Evolutionary conservation across 2,113 vertebrate species (phyloP).

Genomic region (Rhynchomys soricoides): DNA sequence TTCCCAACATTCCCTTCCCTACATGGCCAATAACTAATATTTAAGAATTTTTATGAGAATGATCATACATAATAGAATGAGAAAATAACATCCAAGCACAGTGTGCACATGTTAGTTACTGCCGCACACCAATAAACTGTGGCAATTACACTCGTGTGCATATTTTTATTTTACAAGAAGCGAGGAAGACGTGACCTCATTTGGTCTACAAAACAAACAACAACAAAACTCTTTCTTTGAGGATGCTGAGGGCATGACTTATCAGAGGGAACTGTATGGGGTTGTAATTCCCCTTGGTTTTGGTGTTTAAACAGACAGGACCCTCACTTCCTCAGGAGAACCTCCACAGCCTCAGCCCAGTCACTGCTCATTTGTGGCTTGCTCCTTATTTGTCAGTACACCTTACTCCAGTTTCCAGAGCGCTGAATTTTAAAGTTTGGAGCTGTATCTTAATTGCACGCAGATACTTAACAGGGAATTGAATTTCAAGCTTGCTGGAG

Average conservation of each 20-base stretch:
- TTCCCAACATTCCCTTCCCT: conserved; percentile 4
- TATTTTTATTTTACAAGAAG: conserved; percentile 33
- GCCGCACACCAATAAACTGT: not conserved
- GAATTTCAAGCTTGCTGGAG: not conserved
- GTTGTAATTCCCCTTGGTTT: not conserved
- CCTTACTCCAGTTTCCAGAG: not conserved
- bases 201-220: not conserved
- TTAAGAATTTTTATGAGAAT: conserved; percentile 24
- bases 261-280: not conserved
- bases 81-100: conserved; percentile 30
- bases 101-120: not conserved
- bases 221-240: not conserved
- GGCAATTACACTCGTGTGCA: not conserved
- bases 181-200: not conserved
- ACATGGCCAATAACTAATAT: not conserved
- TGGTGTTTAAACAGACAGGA: not conserved
- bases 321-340: not conserved
- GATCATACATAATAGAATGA: not conserved
- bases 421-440: not conserved
- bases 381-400: not conserved
- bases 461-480: not conserved
- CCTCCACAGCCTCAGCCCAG: not conserved
- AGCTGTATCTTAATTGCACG: not conserved
- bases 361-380: not conserved
- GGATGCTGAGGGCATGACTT: not conserved